phyloP scores from a whole-genome alignment of 2,797 vertebrate genomes.

The Eurystomus glaucurus region DNA sequence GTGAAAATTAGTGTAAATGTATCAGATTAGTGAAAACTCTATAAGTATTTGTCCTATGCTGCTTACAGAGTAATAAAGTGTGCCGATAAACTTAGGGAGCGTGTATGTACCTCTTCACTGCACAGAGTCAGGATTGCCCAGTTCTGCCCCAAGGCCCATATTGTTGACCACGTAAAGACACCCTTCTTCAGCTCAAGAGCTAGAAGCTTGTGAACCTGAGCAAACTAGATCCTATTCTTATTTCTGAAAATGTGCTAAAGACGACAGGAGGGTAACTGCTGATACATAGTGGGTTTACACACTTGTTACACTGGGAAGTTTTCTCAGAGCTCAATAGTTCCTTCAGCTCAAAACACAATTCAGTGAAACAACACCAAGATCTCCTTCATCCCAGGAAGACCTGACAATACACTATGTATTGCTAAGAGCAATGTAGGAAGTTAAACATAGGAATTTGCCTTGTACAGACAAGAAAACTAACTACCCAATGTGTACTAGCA shows the following conservation, averaged over 20 bases:
- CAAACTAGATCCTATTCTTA: not conserved
- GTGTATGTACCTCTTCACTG: not conserved
- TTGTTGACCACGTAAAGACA: accelerated
- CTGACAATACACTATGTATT: not conserved
- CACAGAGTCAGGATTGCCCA: not conserved
- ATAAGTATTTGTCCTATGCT: accelerated
- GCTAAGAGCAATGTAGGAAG: not conserved
- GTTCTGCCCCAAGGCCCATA: not conserved
- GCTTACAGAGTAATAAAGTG: not conserved
- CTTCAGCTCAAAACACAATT: not conserved
- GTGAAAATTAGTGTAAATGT: not conserved
- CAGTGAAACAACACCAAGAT: not conserved
- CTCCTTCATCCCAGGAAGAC: not conserved
- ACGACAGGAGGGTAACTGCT: not conserved
- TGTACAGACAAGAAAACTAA: not conserved
- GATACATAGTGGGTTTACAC: not conserved
- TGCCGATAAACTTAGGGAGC: accelerated
- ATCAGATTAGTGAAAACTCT: not conserved
- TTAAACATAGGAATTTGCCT: not conserved
- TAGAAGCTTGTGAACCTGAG: not conserved
- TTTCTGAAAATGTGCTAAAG: not conserved
- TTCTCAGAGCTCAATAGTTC: not conserved
- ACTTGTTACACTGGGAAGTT: not conserved
- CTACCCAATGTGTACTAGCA: not conserved
- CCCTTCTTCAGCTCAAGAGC: not conserved